Evolutionary conservation across 35 echinoderm and acorn worm species (phyloP).

Genomic region (Strongylocentrotus purpuratus): DNA sequence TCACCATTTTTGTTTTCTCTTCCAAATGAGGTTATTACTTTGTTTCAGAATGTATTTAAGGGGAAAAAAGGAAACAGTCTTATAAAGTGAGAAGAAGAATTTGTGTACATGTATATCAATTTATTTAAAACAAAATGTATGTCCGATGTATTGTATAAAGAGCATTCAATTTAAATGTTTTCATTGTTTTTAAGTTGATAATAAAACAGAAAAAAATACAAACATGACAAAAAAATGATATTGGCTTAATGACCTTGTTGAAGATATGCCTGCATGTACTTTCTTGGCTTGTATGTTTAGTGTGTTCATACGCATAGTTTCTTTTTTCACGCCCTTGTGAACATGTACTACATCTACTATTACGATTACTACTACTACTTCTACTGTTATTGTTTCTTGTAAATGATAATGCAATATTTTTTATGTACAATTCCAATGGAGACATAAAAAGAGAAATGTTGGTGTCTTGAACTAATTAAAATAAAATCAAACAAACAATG

Average conservation of each 20-base stretch:
- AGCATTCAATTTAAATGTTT: conserved; percentile 41
- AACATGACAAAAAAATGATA: conserved; percentile 21
- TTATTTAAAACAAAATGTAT: conserved; percentile 27
- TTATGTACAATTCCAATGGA: conserved; percentile 48
- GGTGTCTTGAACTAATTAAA: conserved; percentile 13
- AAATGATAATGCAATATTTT: conserved; percentile 53
- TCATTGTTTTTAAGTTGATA: conserved; percentile 56
- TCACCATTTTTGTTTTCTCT: neutral
- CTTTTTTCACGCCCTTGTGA: conserved; percentile 22
- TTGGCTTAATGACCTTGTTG: conserved; percentile 24
- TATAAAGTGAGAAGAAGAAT: neutral
- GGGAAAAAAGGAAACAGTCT: neutral
- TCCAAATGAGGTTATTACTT: neutral
- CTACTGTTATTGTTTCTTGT: conserved; percentile 35
- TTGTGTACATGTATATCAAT: conserved; percentile 32
- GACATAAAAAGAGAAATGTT: conserved; percentile 17
- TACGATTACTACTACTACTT: conserved; percentile 20
- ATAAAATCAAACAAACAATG: conserved; percentile 19
- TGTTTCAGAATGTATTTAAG: conserved; percentile 18
- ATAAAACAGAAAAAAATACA: conserved; percentile 37
- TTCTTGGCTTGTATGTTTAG: conserved; percentile 14
- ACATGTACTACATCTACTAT: conserved; percentile 42
- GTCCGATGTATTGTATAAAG: conserved; percentile 38
- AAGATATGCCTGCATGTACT: conserved; percentile 5
- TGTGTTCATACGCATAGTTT: neutral